Evolutionary conservation across 2,888 invertebrate genomes (phyloP).

Genomic region (Rhagium mordax): DNA sequence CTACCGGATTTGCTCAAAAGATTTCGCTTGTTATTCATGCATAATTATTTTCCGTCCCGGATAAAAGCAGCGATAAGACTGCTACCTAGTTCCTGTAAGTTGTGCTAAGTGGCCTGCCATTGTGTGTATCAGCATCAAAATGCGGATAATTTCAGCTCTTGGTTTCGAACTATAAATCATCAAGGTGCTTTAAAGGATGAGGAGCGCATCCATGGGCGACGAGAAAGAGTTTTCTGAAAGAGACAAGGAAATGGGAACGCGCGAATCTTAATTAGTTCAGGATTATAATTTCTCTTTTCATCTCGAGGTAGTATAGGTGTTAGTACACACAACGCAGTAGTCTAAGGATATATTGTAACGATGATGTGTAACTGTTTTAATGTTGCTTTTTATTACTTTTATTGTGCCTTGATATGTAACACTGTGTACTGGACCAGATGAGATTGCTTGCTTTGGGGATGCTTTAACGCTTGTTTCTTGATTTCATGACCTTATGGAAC

Average conservation of each 20-base stretch:
- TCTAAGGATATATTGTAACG: too few relatives aligned
- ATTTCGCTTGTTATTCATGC: conserved; percentile 5
- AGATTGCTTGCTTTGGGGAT: too few relatives aligned
- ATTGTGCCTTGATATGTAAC: too few relatives aligned
- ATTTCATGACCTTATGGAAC: too few relatives aligned
- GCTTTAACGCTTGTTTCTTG: too few relatives aligned
- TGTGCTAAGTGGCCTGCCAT: conserved; percentile 23
- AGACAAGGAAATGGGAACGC: not conserved
- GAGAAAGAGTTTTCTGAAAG: not conserved
- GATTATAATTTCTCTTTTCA: too few relatives aligned
- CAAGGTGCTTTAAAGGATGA: not conserved
- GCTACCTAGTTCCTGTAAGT: conserved; percentile 2
- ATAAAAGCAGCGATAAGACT: conserved; percentile 9
- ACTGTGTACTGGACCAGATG: too few relatives aligned
- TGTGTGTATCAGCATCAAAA: conserved; percentile 17
- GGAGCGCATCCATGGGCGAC: not conserved
- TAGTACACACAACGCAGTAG: too few relatives aligned
- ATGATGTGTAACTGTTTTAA: too few relatives aligned
- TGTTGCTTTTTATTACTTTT: too few relatives aligned
- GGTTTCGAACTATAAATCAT: conserved; percentile 23
- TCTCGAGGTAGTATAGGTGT: too few relatives aligned
- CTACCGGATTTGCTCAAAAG: conserved; percentile 5
- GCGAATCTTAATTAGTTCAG: too few relatives aligned
- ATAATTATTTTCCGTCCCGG: conserved; percentile 15
- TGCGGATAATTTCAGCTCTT: conserved; percentile 3